Base-by-base conservation (phyloP, 2,797 vertebrate species). In the Enteromius mattozi region DNA sequence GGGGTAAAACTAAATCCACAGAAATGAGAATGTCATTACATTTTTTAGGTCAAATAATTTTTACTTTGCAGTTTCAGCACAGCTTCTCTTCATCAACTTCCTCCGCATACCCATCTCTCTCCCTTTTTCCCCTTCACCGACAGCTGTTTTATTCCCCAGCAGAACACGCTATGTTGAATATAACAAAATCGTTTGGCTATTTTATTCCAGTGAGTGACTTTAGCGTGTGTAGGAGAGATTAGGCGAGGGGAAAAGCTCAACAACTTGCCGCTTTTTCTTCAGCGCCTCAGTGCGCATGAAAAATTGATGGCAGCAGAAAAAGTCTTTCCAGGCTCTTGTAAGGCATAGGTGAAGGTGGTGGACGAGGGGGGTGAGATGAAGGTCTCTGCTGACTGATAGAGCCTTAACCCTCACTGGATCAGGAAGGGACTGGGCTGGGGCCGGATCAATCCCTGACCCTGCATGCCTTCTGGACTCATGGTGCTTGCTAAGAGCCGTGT, bases 161-260 rank as follows among this genome's bases (percentile, higher is more conserved):
- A 69, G 82, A 84, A 84, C 82, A 87, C 72, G 78, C 78, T 77
- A 81, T 56, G 82, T 81, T 87, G 82, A 87, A 87, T 84, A 84
- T 69, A 84, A 87, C 82, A 78, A 40, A 76, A 76, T 84, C 45
- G 76, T 76, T 83, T 84, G 79, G 82, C 72, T 81, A 80, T 87
- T 87, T 87, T 80, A 87, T 84, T 87, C 86, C 79, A 77, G 72
- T 74, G 82, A 84, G 72, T 87, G 82, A 87, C 71, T 78, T 84
- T 81, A 81, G 79, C 68, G 65, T 87, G 82, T 84, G 78, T 45
- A 37, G 42, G 78, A 84, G 82, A 87, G 86, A 87, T 87, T 87
- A 81, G 79, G 65, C 72, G 33, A 71, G 72, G 82, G 86, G 83
- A 77, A 81, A 77, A 69, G 63, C 85, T 82, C 80, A 82, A 87